Evolutionary conservation across 2,113 vertebrate genomes (phyloP).

Genomic region (Plotosus lineatus): DNA sequence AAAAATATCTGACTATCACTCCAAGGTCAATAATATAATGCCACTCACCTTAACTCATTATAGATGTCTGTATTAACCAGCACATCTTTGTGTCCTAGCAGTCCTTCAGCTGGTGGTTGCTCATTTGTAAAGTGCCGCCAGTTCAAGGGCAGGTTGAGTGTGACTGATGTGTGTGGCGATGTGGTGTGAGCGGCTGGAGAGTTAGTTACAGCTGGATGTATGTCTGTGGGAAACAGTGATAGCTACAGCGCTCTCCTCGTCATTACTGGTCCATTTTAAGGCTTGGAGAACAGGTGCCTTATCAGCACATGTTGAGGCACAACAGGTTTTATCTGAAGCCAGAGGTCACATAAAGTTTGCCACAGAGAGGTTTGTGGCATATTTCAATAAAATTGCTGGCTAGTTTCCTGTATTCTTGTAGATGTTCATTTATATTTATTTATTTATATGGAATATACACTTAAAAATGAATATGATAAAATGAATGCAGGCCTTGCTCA

Average conservation of each 20-base stretch:
- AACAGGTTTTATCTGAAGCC: constrained; percentile 27
- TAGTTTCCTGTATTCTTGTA: neutral
- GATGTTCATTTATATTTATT: neutral
- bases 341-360: constrained; percentile 31
- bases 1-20: neutral
- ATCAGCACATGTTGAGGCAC: constrained; percentile 16
- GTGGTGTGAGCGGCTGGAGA: constrained; percentile 17
- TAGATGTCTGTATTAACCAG: neutral
- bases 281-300: constrained; percentile 37
- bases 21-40: neutral
- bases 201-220: constrained; percentile 23
- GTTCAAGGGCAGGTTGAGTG: constrained; percentile 45
- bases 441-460: neutral
- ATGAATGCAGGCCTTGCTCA: neutral
- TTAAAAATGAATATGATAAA: neutral
- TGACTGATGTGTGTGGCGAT: constrained; percentile 24
- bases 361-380: constrained; percentile 2
- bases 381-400: constrained; percentile 22
- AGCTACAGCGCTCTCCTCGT: constrained; percentile 4
- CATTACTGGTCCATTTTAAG: constrained; percentile 35
- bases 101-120: constrained; percentile 11
- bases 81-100: constrained; percentile 1
- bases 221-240: constrained; percentile 14
- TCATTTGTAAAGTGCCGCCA: constrained; percentile 23
- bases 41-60: neutral